Percentiles rank a stretch among this genome's conserved stretches.
Conservation (phyloP, 2,113 vertebrate species). For the Sterna hirundo region DNA sequence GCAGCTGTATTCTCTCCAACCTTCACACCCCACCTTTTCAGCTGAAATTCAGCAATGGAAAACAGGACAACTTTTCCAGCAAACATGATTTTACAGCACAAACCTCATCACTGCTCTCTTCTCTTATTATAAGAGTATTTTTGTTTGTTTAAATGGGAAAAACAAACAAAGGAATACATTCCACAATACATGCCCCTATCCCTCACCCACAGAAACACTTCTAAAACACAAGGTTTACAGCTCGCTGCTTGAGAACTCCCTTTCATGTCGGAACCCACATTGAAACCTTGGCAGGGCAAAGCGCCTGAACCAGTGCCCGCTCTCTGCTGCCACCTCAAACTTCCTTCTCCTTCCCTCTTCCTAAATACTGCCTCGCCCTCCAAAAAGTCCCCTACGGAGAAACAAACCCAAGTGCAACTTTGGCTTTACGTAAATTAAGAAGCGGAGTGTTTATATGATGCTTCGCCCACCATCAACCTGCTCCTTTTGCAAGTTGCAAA, state of each 20-base stretch:
- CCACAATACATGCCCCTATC: background rate
- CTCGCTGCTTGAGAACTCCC: background rate
- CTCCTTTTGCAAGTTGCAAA: background rate
- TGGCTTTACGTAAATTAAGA: background rate
- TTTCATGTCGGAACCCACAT: background rate
- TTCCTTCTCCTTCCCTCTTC: constrained; percentile 13
- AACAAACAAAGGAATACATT: background rate
- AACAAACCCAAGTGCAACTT: background rate
- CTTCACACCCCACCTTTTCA: background rate
- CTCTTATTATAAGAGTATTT: background rate
- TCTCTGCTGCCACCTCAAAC: background rate
- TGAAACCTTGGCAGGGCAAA: background rate
- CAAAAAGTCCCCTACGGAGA: background rate
- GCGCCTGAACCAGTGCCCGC: background rate
- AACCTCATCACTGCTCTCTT: background rate
- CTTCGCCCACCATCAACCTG: background rate
- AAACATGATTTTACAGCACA: background rate
- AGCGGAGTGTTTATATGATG: background rate
- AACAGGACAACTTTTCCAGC: background rate
- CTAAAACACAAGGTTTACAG: background rate
- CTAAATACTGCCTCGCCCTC: background rate
- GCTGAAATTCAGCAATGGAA: constrained; percentile 7
- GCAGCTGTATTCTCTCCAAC: background rate
- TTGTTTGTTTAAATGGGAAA: constrained; percentile 3
- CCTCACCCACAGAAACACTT: constrained; percentile 1